Evolutionary conservation across 2,113 vertebrate genomes (phyloP), one percentile per base, ranked within the genome.

Genomic region (Tympanuchus pallidicinctus): DNA sequence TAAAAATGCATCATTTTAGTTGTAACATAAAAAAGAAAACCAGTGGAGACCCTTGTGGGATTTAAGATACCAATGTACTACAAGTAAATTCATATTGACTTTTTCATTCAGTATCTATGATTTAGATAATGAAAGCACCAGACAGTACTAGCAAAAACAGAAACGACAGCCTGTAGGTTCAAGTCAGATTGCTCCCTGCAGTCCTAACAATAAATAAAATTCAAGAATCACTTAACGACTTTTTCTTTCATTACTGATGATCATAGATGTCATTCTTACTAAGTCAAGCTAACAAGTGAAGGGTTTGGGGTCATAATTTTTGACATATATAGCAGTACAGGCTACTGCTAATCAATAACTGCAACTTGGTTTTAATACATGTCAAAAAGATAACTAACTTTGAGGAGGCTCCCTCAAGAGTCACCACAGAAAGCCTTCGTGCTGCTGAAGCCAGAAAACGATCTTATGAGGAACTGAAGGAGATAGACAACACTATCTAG

Each of bases 211-310:
- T 12, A 40, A 95, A 87, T 66, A 95, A 93, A 94, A 95, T 84
- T 88, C 80, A 91, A 82, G 57, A 79, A 87, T 87, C 56, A 69
- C 32, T 54, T 75, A 45, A 93, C 95, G 94, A 94, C 47, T 42
- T 94, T 96, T 95, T 56, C 52, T 59, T 92, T 96, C 84, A 82
- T 78, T 86, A 91, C 13, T 82, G 69, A 87, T 95, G 93, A 97
- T 89, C 81, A 86, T 21, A 16, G n/a, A 28, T 15, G 45, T 57
- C 86, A 60, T 13, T 22, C 60, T 78, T 88, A 61, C 48, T 65
- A 94, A 82, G 82, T 64, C 34, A 60, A 47, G 28, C 15, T 87
- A 97, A 73, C 17, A 78, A 82, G 24, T 67, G 81, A 82, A 84
- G 47, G 73, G 73, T 73, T 83, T 60, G 86, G 69, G 87, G 78